Evolutionary conservation across 1,140 invertebrate species (phyloP).

Genomic region (Drosophila subpulchrella): DNA sequence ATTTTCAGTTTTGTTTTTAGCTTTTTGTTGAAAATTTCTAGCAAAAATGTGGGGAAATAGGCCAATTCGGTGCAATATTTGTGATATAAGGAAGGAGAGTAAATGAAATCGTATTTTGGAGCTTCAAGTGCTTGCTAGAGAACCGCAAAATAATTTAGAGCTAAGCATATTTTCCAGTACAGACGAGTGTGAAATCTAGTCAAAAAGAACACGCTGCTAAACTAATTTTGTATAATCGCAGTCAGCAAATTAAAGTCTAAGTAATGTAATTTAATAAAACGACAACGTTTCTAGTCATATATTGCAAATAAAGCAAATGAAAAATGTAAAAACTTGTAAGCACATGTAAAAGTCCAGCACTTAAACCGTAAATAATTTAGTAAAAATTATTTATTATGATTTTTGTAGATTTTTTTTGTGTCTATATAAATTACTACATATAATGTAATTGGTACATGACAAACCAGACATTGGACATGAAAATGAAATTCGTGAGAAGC

Average conservation of each 20-base stretch:
- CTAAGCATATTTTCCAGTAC: conserved; percentile 43
- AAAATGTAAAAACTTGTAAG: conserved; percentile 5
- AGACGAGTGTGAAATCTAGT: conserved; percentile 79
- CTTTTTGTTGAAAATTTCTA: conserved; percentile 53
- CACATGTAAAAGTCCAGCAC: conserved; percentile 7
- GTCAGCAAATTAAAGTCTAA: conserved; percentile 34
- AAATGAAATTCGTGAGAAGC: conserved; percentile 20
- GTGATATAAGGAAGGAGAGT: conserved; percentile 71
- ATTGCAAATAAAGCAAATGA: conserved; percentile 9
- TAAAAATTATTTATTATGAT: conserved; percentile 62
- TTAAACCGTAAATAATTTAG: conserved; percentile 50
- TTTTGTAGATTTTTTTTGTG: conserved; percentile 67
- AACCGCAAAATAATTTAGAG: conserved; percentile 30
- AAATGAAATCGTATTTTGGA: conserved; percentile 24
- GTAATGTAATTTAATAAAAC: conserved; percentile 16
- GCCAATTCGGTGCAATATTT: conserved; percentile 84
- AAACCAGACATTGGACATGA: conserved; percentile 5
- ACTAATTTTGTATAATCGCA: conserved; percentile 40
- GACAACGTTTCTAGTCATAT: conserved; percentile 30
- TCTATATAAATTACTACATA: conserved; percentile 73
- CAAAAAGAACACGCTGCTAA: conserved; percentile 49
- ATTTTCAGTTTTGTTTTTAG: conserved; percentile 35
- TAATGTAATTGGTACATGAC: conserved; percentile 45
- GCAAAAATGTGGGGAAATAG: conserved; percentile 73
- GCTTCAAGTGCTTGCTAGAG: conserved; percentile 15